Base-by-base conservation (phyloP, 2,888 invertebrate genomes). In the Xylophagus ater region DNA sequence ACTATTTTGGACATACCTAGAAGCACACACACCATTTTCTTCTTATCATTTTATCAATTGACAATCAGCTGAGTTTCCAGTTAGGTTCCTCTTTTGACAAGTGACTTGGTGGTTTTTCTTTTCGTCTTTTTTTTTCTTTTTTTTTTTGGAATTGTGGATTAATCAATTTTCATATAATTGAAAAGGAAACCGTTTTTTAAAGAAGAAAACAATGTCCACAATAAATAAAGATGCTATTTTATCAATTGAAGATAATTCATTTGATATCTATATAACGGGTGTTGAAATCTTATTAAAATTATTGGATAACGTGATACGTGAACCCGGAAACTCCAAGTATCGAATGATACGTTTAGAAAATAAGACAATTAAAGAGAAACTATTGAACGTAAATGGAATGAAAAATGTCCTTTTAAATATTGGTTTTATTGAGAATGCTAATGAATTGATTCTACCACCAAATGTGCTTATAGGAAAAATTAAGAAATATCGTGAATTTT, bases 281-380 rank as follows among this genome's bases (percentile, higher is more conserved):
- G 55, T 57, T n/a, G 58, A 59, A 29, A 57, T 65, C 42, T 45
- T 65, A 20, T 44, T 65, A 8, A 51, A 58, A 28, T 46, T 65
- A 14, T 45, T 65, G 19, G 60, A 64, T 34, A 65, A 65, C 50
- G 53, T 65, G 25, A 52, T 65, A 10, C 55, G 50, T 10, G 59
- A 64, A 40, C 65, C 65, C 4, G 49, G 50, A 2, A 62, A 64
- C 43, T 39, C 45, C 1, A 65, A 61, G 49, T 65, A 54, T 49
- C 58, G 65, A 3, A 55, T 52, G 7, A 60, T 65, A 37, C 55
- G 60, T 4, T 40, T 55, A 7, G 62, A 60, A 41, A 65, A 65
- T 50, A 58, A 59, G 47, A 49, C 55, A 5, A 64, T 65, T 37
- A 58, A 59, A 30, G 58, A 62, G 4, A 65, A 64, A 40, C 43